A percentile compares a stretch with the other conserved stretches of the same genome.
Evolutionary conservation across 1,140 invertebrate genomes (phyloP).

Genomic region (Aricia agestis): DNA sequence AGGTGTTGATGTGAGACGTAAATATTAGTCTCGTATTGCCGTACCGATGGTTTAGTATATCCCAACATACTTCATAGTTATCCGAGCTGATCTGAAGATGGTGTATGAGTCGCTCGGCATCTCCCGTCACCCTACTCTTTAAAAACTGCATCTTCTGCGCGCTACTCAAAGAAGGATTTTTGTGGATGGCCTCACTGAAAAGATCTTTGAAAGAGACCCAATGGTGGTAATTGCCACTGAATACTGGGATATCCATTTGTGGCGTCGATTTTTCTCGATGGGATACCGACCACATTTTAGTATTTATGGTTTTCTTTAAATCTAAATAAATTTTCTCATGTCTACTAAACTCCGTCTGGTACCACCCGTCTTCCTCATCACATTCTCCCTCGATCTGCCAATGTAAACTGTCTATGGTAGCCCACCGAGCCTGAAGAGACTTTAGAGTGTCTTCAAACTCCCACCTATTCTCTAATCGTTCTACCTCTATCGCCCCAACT

Average conservation of each 20-base stretch:
- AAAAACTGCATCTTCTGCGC: too few relatives aligned
- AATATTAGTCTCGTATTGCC: constrained; percentile 23
- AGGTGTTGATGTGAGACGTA: too few relatives aligned
- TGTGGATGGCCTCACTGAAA: constrained; percentile 29
- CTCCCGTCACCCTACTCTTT: too few relatives aligned
- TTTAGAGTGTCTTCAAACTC: constrained; percentile 33
- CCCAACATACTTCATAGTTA: constrained; percentile 9
- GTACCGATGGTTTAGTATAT: constrained; percentile 13
- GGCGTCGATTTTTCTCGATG: constrained; percentile 30
- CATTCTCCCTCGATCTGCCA: constrained; percentile 29
- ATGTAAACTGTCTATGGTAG: constrained; percentile 28
- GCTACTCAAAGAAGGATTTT: constrained; percentile 19
- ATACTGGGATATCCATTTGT: constrained; percentile 28
- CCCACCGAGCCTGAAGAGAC: constrained; percentile 29
- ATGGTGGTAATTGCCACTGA: constrained; percentile 27
- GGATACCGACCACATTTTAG: constrained; percentile 29
- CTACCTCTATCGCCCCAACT: constrained; percentile 23
- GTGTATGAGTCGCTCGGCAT: too few relatives aligned
- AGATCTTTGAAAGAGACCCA: constrained; percentile 33
- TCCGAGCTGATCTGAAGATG: too few relatives aligned
- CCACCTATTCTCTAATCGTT: constrained; percentile 27
- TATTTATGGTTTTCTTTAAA: constrained; percentile 31
- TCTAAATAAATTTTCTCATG: constrained; percentile 26
- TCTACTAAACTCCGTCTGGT: constrained; percentile 20
- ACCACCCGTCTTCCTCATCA: constrained; percentile 19